Base-by-base conservation (phyloP, 2,797 vertebrate genomes). In the Acrossocheilus fasciatus region DNA sequence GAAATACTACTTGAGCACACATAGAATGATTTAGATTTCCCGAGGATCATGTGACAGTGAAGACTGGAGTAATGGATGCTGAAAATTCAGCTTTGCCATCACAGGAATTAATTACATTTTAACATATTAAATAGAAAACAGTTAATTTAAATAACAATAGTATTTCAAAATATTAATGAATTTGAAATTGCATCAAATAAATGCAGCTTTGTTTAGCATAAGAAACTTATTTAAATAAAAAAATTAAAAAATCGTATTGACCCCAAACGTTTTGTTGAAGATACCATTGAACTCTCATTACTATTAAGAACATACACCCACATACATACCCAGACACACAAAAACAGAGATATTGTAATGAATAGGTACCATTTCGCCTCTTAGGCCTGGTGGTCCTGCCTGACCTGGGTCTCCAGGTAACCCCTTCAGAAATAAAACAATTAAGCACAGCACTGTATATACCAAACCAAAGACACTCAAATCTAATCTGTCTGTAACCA, bases 331-430 rank as follows among this genome's bases (percentile, higher is more conserved):
- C 20, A 23, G 6, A 4, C 12, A 52, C 2, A 75, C 9, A 34
- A 9, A 75, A 75, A 36, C 2, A 9, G 4, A 57, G 18, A 39
- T n/a, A 57, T n/a, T 57, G 18, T 57, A 54, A 34, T 5, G 3
- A 34, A 81, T 17, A 50, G 34, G 93, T 94, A 97, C 96, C 95
- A 75, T 85, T 79, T 94, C 91, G 1, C 96, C 96, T 74, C 23
- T 86, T 17, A 18, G 90, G 64, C 96, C 96, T 23, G 94, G 94
- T 36, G 89, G 54, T 0, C 96, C 96, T 0, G 87, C 92, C 36
- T 91, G 64, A 52, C 96, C 96, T 0, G 95, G 91, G 0, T 94
- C 91, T 91, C 96, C 96, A 0, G 92, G 91, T 64, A 91, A 89
- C 36, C 96, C 96, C 96, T 97, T 89, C 0, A 62, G 10, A 84